Evolutionary conservation across 2,113 vertebrate species (phyloP).

Genomic region (Collichthys lucidus): DNA sequence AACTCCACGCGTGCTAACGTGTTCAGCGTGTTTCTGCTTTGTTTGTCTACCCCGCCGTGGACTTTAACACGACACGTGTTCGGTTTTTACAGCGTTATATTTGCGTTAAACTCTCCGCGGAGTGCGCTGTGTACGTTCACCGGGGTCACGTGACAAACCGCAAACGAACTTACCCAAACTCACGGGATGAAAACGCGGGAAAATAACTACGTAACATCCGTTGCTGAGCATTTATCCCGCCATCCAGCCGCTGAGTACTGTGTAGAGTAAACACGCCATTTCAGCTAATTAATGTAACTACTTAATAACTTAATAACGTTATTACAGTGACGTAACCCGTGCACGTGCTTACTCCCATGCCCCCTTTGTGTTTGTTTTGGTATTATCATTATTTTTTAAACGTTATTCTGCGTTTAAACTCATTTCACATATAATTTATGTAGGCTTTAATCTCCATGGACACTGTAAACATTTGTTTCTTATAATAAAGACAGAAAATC

Average conservation of each 20-base stretch:
- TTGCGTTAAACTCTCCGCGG: rapidly evolving
- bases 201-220: conserved; percentile 75
- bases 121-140: rapidly evolving
- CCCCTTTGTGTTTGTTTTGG: background rate
- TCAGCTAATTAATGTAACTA: background rate
- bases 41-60: rapidly evolving
- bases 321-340: background rate
- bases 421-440: background rate
- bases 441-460: background rate
- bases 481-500: too few relatives aligned
- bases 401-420: too few relatives aligned
- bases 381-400: background rate
- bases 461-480: background rate
- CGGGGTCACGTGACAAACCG: conserved; percentile 10
- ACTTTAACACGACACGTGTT: too few relatives aligned
- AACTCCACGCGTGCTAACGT: background rate
- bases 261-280: background rate
- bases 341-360: too few relatives aligned
- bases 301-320: background rate
- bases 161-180: conserved; percentile 66
- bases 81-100: too few relatives aligned
- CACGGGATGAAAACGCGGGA: conserved; percentile 76
- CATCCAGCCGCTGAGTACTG: background rate
- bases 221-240: conserved; percentile 43
- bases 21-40: background rate